These are phyloP conservation scores for Nothobranchius kuhntae DNA, from an alignment of 2,113 vertebrate genomes.

Conservation along the genomic window DNA sequence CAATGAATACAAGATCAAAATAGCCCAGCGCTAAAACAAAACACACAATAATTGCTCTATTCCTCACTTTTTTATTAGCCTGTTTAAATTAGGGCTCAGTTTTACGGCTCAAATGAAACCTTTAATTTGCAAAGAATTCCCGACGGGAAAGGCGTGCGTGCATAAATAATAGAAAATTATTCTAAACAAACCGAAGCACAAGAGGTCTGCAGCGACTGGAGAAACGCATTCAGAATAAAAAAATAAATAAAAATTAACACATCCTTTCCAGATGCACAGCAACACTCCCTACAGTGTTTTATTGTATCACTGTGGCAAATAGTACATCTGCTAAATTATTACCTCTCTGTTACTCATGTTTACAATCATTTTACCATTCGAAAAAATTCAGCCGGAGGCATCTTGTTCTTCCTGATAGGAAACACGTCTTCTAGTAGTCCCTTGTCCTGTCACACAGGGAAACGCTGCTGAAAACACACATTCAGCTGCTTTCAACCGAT, in stretches of 20 bases:
- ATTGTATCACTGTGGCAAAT: not conserved
- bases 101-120: too few relatives aligned
- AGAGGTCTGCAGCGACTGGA: not conserved
- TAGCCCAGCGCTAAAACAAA: not conserved
- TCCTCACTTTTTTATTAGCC: not conserved
- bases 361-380: not conserved
- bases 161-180: too few relatives aligned
- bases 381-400: not conserved
- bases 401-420: not conserved
- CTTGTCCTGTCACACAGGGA: too few relatives aligned
- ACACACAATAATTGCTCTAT: not conserved
- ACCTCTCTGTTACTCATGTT: not conserved
- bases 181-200: not conserved
- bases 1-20: not conserved
- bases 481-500: not conserved
- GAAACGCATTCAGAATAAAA: not conserved
- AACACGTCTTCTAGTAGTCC: not conserved
- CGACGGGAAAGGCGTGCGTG: not conserved
- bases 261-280: not conserved
- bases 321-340: not conserved
- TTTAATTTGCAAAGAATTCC: not conserved
- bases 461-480: not conserved
- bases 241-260: not conserved
- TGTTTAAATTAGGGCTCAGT: not conserved
- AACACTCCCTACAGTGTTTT: not conserved